These are phyloP conservation scores for Tragelaphus buxtoni DNA, from an alignment of 2,113 vertebrate species.

Conservation along the genomic window DNA sequence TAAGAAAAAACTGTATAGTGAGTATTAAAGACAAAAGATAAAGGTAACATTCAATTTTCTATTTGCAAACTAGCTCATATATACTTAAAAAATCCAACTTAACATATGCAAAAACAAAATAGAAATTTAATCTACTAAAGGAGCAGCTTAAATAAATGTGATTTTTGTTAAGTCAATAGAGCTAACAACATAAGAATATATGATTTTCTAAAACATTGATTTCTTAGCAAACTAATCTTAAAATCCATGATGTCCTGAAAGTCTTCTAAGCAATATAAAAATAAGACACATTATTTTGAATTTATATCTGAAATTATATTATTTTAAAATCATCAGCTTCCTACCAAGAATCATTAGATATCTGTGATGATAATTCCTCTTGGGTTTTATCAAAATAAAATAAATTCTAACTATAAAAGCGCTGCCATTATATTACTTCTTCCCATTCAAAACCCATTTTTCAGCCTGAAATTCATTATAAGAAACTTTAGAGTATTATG, in stretches of 20 bases:
- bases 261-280: not conserved
- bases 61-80: not conserved
- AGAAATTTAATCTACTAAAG: no score
- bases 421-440: no score
- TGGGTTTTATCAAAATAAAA: no score
- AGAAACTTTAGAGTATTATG: no score
- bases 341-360: no score
- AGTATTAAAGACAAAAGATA: not conserved
- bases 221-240: slow-evolving; percentile 18
- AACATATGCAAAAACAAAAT: no score
- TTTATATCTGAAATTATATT: not conserved
- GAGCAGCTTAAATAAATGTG: no score
- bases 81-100: not conserved
- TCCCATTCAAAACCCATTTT: no score
- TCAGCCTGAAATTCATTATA: no score
- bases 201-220: not conserved
- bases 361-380: no score
- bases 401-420: no score
- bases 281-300: slow-evolving; percentile 4
- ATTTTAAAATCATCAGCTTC: slow-evolving; percentile 26
- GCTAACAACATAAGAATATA: not conserved
- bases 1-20: not conserved
- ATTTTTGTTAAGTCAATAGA: no score
- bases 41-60: not conserved
- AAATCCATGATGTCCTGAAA: slow-evolving; percentile 23